Evolutionary conservation across 2,113 vertebrate species (phyloP).

Genomic region (Xiphophorus maculatus): DNA sequence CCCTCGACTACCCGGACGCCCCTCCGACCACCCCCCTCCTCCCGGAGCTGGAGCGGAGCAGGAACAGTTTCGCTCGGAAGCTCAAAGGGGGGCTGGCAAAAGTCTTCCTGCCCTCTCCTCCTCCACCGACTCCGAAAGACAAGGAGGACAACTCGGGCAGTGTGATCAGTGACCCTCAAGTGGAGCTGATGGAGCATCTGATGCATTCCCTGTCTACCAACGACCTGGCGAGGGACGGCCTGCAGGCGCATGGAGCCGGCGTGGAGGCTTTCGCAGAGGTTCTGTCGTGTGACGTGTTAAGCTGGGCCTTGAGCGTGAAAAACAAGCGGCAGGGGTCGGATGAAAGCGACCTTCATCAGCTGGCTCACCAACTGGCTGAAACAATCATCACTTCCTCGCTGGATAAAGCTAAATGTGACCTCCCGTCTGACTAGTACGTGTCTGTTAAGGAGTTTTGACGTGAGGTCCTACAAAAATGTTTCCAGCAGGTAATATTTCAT

Average conservation of each 20-base stretch:
- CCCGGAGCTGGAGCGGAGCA: slow-evolving; percentile 71
- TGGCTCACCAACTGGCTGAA: slow-evolving; percentile 57
- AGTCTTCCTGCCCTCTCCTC: slow-evolving; percentile 79
- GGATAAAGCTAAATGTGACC: slow-evolving; percentile 41
- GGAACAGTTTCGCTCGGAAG: slow-evolving; percentile 75
- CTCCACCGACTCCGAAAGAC: slow-evolving; percentile 79
- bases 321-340: slow-evolving; percentile 1
- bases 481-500: neutral
- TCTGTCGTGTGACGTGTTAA: slow-evolving; percentile 61
- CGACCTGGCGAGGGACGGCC: slow-evolving; percentile 4
- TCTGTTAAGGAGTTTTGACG: slow-evolving; percentile 3
- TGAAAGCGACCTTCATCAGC: slow-evolving; percentile 21
- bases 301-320: slow-evolving; percentile 14
- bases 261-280: slow-evolving; percentile 60
- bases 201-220: slow-evolving; percentile 68
- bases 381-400: slow-evolving; percentile 63
- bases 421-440: neutral
- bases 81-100: slow-evolving; percentile 80
- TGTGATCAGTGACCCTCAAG: slow-evolving; percentile 3
- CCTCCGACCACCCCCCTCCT: slow-evolving; percentile 79
- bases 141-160: neutral
- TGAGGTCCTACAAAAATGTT: neutral
- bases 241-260: neutral
- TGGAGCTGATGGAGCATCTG: slow-evolving; percentile 69
- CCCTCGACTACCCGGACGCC: slow-evolving; percentile 81